Evolutionary conservation across 2,113 vertebrate genomes (phyloP), one percentile per base, ranked within the genome.

Genomic region (Antennarius striatus): DNA sequence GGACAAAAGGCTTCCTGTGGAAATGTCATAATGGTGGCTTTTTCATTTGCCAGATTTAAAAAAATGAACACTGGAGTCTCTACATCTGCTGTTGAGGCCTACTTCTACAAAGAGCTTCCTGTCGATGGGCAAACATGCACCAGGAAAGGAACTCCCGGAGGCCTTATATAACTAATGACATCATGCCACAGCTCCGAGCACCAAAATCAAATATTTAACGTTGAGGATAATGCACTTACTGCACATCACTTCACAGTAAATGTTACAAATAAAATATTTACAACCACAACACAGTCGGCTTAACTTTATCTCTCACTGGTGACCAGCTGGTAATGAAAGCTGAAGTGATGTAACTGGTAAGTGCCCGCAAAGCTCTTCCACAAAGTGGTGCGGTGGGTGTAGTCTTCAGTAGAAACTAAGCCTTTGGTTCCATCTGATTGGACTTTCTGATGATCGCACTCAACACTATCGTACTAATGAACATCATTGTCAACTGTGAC

Each of bases 201-300:
- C 54, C 56, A 56, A 64, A 76, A 86, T 89, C 73, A 88, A 90
- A 86, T 84, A 89, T 88, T 89, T 80, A 90, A 77, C 71, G 56
- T 3, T 6, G 1, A 15, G 8, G 63, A 65, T 77, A 75, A 80
- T 61, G 71, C 45, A 10, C 48, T 54, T 5, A 4, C 73, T 48
- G 30, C 4, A 4, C 62, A 68, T 77, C 63, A 17, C 49, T 58
- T 63, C 51, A 3, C 36, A 29, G 65, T 13, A 52, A 54, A 68
- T 63, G 77, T 68, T 64, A 46, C 45, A 40, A 52, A 84, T 84
- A 28, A 77, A 84, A 77, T 17, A 80, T 78, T 81, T 67, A 86
- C 46, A 30, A 32, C 50, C 80, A 63, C 68, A 59, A 71, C 71
- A 63, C 40, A 11, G 50, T 15, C 60, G 16, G 68, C 43, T 77